Base-by-base conservation (phyloP, 2,888 invertebrate species). In the Apotomis turbidana region DNA sequence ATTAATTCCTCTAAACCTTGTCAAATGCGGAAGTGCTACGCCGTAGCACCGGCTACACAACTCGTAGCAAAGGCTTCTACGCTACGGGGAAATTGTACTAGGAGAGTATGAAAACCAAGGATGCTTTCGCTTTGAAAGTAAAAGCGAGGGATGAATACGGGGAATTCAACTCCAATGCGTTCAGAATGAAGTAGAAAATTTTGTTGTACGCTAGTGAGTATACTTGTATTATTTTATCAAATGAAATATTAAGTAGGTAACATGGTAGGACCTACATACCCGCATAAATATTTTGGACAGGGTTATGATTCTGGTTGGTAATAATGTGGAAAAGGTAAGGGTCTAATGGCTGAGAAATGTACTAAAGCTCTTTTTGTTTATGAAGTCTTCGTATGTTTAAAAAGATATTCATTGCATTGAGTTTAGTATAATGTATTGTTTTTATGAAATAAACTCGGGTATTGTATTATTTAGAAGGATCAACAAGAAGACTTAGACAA, bases 41-140 rank as follows among this genome's bases (percentile, higher is more conserved):
- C 12, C 44, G 61, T 58, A 68, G 61, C 51, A 10, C 0, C 3
- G 49, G 55, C 71, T 71, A 71, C 71, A 55, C 67, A 52, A 68
- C 13, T 36, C 67, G 71, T 71, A 68, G 67, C 67, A 13, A 36
- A 72, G 72, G 68, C 63, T 72, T 72, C 58, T 61, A 44, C 52
- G 72, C 59, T 54, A 58, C 62, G 62, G 51, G 9, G 52, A 63
- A 63, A 68, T 41, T 49, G 62, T 68, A 72, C 71, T n/a, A 72
- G 68, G 71, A 15, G 5, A 44, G 4, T 36, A 72, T 57, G 44
- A 63, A 68, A 36, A 10, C 36, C 3, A 12, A 52, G 55, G 62
- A 49, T 15, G 8, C 36, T 51, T 41, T 46, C 38, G 58, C 46
- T 38, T 68, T 15, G 27, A 51, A 63, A 55, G n/a, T 44, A 51